These are phyloP conservation scores for Bombus cullumanus DNA, from an alignment of 1,140 invertebrate genomes.

Conservation along the genomic window DNA sequence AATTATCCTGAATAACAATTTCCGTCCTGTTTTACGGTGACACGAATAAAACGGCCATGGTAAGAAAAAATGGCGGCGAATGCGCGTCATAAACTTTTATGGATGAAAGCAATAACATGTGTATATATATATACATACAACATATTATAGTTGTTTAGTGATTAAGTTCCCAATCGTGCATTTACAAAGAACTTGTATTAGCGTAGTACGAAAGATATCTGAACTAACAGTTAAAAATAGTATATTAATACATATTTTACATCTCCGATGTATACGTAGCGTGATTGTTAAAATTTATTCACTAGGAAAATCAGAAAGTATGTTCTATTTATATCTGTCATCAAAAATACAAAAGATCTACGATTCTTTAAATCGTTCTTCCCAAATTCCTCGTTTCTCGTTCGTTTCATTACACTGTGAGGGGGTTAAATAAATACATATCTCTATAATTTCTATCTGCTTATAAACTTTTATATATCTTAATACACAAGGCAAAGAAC, in stretches of 20 bases:
- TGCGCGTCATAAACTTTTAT: background rate
- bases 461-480: background rate
- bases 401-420: background rate
- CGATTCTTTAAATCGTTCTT: no score
- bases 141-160: background rate
- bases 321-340: no score
- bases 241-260: no score
- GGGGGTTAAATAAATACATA: background rate
- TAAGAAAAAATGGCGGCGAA: background rate
- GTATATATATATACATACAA: no score
- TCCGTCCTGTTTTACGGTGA: background rate
- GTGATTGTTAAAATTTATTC: background rate
- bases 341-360: no score
- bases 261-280: no score
- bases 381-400: background rate
- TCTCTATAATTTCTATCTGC: background rate
- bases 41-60: background rate
- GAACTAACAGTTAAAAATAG: no score
- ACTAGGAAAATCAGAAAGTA: background rate
- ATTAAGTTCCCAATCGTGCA: background rate
- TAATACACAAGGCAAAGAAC: background rate
- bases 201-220: no score
- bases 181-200: no score
- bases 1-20: constrained; percentile 32
- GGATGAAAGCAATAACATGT: background rate